phyloP scores from a whole-genome alignment of 2,797 vertebrate species.

The Poeciliopsis paucimaculata region DNA sequence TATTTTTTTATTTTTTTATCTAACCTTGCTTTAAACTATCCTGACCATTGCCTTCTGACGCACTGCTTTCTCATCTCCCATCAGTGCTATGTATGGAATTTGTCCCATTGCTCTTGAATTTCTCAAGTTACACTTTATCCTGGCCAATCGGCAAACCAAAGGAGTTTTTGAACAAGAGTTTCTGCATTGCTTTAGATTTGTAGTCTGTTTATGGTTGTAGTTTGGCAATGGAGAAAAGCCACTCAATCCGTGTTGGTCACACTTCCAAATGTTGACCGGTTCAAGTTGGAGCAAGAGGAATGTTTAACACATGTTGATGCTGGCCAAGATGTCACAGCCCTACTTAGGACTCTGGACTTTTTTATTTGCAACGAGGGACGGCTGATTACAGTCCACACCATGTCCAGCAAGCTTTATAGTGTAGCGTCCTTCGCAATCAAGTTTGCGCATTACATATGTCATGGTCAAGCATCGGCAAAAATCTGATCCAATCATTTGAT shows the following conservation, averaged over 20 bases:
- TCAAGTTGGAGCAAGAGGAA: background rate
- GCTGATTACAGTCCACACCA: background rate
- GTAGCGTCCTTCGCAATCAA: background rate
- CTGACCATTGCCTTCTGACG: background rate
- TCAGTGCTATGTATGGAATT: background rate
- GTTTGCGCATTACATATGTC: background rate
- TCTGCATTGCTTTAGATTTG: background rate
- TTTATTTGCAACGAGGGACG: background rate
- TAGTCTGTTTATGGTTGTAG: background rate
- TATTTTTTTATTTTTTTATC: background rate
- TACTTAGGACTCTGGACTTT: background rate
- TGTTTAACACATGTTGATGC: background rate
- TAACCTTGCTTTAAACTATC: background rate
- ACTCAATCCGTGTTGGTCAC: background rate
- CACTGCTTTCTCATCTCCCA: background rate
- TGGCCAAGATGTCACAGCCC: background rate
- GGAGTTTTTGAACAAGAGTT: background rate
- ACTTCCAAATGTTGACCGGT: background rate
- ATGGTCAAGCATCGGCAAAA: too few relatives aligned
- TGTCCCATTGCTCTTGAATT: background rate
- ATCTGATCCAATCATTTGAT: background rate
- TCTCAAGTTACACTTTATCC: background rate
- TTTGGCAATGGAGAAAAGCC: background rate
- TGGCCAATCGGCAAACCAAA: background rate
- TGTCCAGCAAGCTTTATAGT: background rate